A percentile compares a stretch with the other conserved stretches of the same genome.
Conservation (phyloP, 1,140 invertebrate species). For the Bombus sibiricus region DNA sequence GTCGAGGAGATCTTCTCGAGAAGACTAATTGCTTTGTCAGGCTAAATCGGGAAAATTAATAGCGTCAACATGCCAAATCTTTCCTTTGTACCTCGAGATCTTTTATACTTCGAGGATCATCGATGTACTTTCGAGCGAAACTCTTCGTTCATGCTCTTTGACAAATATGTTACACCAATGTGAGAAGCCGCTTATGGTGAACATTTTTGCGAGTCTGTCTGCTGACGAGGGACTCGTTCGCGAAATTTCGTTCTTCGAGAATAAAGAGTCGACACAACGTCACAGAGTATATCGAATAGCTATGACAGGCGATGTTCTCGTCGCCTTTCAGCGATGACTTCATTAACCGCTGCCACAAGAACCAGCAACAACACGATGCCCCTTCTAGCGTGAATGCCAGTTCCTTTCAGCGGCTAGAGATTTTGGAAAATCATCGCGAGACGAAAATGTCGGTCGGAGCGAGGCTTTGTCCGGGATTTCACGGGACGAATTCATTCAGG, state of each 20-base stretch:
- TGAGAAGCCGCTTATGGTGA: neutral
- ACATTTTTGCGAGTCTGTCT: neutral
- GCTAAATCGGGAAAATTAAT: neutral
- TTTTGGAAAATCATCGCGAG: slow-evolving; percentile 50
- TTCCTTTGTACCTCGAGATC: neutral
- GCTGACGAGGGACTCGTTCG: neutral
- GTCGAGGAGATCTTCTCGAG: neutral
- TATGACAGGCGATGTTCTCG: slow-evolving; percentile 5
- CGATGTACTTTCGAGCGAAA: too few species aligned
- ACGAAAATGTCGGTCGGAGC: slow-evolving; percentile 13
- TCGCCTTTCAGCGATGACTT: slow-evolving; percentile 9
- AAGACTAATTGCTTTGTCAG: slow-evolving; percentile 2
- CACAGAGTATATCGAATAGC: neutral
- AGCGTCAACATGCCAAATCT: neutral
- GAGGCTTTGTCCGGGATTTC: slow-evolving; percentile 35
- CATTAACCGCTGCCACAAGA: slow-evolving; percentile 40
- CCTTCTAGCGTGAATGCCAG: neutral
- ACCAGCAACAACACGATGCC: slow-evolving; percentile 17
- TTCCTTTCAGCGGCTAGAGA: neutral
- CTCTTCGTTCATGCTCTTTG: too few species aligned
- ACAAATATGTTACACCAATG: neutral
- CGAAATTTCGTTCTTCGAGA: neutral
- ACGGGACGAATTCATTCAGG: slow-evolving; percentile 35
- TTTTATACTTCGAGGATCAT: neutral
- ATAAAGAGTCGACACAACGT: neutral